Evolutionary conservation across 2,113 vertebrate genomes (phyloP).

Genomic region (Zosterops lateralis): DNA sequence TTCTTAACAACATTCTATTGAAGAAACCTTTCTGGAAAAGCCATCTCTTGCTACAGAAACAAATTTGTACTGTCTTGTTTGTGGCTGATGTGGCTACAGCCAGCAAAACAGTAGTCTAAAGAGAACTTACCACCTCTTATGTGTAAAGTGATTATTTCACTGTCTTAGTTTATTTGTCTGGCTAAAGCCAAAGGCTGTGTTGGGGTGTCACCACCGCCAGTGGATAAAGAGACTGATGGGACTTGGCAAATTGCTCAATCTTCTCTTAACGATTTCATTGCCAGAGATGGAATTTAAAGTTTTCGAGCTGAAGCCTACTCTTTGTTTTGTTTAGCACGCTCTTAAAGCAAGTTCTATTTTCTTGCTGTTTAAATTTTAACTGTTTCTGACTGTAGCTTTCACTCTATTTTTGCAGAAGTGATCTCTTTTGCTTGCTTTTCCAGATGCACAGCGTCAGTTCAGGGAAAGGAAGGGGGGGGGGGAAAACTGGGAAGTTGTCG

Average conservation of each 20-base stretch:
- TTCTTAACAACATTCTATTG: neutral
- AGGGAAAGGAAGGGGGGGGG: too few species aligned
- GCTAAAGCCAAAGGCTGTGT: accelerated
- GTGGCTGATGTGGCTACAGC: accelerated
- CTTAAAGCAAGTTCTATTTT: neutral
- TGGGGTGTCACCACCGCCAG: neutral
- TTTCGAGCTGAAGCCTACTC: neutral
- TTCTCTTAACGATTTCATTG: neutral
- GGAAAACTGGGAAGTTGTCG: accelerated
- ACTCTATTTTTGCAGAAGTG: neutral
- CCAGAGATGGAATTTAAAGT: neutral
- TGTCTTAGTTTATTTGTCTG: neutral
- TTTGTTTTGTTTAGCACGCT: too few species aligned
- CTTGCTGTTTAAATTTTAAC: neutral
- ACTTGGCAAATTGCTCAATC: neutral
- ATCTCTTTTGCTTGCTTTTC: neutral
- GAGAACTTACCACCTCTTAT: too few species aligned
- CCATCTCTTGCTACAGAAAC: accelerated
- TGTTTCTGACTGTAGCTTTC: neutral
- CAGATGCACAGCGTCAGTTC: neutral
- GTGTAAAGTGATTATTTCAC: accelerated
- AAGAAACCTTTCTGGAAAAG: neutral
- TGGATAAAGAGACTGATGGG: too few species aligned
- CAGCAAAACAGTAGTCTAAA: accelerated
- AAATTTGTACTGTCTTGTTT: accelerated